These are phyloP conservation scores for Pomatostomus ruficeps DNA, from an alignment of 2,113 vertebrate species.

Conservation along the genomic window DNA sequence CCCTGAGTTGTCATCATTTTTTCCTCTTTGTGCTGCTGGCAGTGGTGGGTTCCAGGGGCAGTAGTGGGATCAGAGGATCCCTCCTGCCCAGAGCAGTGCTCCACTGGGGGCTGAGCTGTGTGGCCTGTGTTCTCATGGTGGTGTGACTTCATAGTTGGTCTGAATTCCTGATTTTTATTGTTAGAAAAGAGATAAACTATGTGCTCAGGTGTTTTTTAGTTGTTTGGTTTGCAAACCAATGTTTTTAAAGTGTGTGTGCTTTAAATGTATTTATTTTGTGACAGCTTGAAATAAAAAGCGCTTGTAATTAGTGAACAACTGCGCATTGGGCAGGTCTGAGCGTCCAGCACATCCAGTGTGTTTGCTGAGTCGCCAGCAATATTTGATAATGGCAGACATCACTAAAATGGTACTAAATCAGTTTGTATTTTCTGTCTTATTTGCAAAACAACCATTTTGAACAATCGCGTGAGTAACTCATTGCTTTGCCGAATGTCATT, in stretches of 20 bases:
- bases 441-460: neutral
- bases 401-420: neutral
- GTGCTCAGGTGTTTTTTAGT: neutral
- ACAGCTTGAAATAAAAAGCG: accelerated
- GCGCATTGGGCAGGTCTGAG: neutral
- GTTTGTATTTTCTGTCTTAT: neutral
- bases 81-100: neutral
- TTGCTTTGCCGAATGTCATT: neutral
- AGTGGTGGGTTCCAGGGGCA: neutral
- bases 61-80: neutral
- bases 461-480: neutral
- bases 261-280: neutral
- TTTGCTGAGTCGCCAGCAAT: neutral
- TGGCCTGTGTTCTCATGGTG: accelerated
- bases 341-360: neutral
- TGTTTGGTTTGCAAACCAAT: neutral
- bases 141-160: neutral
- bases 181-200: neutral
- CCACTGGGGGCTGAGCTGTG: neutral
- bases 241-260: neutral
- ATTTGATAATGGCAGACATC: neutral
- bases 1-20: accelerated
- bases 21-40: neutral
- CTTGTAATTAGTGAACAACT: neutral
- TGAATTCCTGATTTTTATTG: neutral